These are phyloP conservation scores for Herpetotheres cachinnans DNA, from an alignment of 2,113 vertebrate species.

Conservation along the genomic window DNA sequence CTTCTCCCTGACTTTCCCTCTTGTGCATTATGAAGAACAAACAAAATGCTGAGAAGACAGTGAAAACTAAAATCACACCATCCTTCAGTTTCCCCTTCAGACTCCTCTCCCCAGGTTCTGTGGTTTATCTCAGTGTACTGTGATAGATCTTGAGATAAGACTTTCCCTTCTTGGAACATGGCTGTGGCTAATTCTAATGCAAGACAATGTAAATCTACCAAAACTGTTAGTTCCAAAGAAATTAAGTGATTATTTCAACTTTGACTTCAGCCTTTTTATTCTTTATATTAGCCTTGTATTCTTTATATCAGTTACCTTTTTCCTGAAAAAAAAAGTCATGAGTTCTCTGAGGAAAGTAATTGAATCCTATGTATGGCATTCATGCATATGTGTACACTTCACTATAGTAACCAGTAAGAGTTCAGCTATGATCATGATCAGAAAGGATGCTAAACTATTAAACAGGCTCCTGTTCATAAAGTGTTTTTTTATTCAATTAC, in stretches of 20 bases:
- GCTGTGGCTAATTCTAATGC: not conserved
- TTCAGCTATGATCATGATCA: not conserved
- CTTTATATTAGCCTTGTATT: not conserved
- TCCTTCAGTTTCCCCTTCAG: not conserved
- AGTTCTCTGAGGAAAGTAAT: not conserved
- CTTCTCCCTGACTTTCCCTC: not conserved
- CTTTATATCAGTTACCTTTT: not conserved
- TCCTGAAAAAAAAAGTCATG: not conserved
- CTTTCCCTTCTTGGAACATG: not conserved
- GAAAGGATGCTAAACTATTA: not conserved
- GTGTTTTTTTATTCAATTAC: not conserved
- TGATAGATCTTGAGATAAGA: not conserved
- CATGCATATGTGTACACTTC: not conserved
- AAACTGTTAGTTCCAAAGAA: not conserved
- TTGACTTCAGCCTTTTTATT: not conserved
- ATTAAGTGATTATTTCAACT: not conserved
- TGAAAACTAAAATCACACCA: not conserved
- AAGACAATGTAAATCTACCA: not conserved
- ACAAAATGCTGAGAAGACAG: not conserved
- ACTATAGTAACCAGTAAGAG: not conserved
- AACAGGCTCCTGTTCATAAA: not conserved
- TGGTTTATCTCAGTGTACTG: not conserved
- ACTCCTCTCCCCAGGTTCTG: not conserved
- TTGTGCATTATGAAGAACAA: not conserved
- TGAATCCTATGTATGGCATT: not conserved